These are phyloP conservation scores for Leptinotarsa tumamoca DNA, from an alignment of 2,888 invertebrate species.

Conservation along the genomic window DNA sequence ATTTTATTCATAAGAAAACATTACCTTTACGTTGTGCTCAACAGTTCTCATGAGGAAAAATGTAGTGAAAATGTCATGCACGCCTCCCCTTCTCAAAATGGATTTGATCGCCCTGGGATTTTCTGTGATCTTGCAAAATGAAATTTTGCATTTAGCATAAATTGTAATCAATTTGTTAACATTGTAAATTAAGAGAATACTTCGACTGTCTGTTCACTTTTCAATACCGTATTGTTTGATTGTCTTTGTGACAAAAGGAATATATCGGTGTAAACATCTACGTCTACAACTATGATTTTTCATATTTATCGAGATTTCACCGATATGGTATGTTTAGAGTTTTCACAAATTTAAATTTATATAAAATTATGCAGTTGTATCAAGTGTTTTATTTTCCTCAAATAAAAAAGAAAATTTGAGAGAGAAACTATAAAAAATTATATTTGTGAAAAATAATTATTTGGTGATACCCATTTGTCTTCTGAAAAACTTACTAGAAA, in stretches of 20 bases:
- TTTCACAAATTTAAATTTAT: conserved; percentile 42
- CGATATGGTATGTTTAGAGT: conserved; percentile 35
- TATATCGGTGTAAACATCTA: conserved; percentile 36
- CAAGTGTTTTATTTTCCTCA: conserved; percentile 27
- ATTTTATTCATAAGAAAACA: no score
- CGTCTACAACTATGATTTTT: conserved; percentile 31
- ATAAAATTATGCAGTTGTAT: conserved; percentile 37
- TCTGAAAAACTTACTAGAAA: no score
- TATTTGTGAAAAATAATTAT: no score
- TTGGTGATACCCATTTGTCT: no score
- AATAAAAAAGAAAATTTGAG: no score
- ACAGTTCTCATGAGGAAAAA: no score
- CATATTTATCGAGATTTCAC: conserved; percentile 34
- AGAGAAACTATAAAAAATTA: no score
- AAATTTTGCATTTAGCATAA: conserved; percentile 42
- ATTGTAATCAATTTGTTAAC: conserved; percentile 40
- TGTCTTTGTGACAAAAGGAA: conserved; percentile 30
- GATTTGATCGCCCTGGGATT: conserved; percentile 24
- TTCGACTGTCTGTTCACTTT: conserved; percentile 39
- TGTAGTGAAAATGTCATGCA: no score
- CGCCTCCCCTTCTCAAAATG: background rate
- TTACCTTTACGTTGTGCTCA: no score
- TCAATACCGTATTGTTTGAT: conserved; percentile 27
- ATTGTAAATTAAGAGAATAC: conserved; percentile 31
- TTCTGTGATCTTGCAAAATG: conserved; percentile 43